A percentile compares a stretch with the other conserved stretches of the same genome.
These are phyloP conservation scores for Rhodophaea formosa DNA, from an alignment of 2,888 invertebrate genomes.

Conservation along the genomic window DNA sequence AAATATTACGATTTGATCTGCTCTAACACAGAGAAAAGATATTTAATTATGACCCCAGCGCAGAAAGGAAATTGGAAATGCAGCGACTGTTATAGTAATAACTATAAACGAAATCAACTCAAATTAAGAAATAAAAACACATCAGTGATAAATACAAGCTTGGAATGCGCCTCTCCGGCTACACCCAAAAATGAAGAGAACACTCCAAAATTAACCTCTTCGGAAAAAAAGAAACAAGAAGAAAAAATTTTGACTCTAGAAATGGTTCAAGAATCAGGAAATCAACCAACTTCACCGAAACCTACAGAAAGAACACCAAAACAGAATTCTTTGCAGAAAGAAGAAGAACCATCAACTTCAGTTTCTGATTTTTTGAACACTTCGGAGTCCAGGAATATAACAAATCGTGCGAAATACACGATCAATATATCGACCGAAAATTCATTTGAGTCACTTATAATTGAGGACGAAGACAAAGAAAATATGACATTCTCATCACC, in stretches of 20 bases:
- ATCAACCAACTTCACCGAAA: background rate
- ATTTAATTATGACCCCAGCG: background rate
- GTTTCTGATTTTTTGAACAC: background rate
- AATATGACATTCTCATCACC: background rate
- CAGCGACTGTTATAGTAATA: background rate
- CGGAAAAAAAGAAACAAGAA: too few species aligned
- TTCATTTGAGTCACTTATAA: background rate
- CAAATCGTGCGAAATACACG: background rate
- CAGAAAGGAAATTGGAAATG: conserved; percentile 1
- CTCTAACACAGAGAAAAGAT: conserved; percentile 1
- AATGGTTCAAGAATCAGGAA: too few species aligned
- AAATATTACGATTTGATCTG: conserved; percentile 1
- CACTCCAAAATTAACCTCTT: too few species aligned
- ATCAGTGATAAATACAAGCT: background rate
- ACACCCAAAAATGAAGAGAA: background rate
- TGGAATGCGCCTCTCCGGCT: background rate
- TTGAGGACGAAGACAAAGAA: background rate
- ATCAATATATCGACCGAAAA: background rate
- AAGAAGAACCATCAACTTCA: background rate
- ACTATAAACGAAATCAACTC: background rate
- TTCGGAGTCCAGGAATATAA: background rate
- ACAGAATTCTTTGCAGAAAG: background rate
- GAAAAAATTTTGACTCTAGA: too few species aligned
- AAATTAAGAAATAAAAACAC: background rate
- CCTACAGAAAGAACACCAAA: too few species aligned